Conservation (phyloP, 2,888 invertebrate species). For the Aspidiotus rigidus region DNA sequence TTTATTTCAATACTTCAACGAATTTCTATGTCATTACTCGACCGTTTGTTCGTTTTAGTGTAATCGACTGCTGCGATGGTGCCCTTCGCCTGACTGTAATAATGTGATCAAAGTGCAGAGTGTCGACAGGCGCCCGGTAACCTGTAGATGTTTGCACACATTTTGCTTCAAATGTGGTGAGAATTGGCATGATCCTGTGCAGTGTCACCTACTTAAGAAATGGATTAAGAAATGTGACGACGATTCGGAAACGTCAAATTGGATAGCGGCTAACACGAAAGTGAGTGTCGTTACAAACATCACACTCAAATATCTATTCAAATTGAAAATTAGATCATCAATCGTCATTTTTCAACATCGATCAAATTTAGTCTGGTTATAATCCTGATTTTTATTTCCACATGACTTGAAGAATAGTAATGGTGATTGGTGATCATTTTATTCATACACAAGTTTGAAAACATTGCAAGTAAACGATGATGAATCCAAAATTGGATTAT, state of each 20-base stretch:
- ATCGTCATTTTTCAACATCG: no score
- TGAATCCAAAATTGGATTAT: no score
- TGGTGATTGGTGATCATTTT: no score
- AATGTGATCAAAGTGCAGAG: constrained; percentile 88
- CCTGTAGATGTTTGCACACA: constrained; percentile 82
- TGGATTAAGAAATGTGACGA: constrained; percentile 99
- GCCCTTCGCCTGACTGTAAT: constrained; percentile 95
- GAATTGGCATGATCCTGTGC: constrained; percentile 97
- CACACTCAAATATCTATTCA: no score
- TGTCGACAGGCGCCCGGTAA: constrained; percentile 82
- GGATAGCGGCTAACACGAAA: constrained; percentile 99
- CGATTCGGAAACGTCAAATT: constrained; percentile 97
- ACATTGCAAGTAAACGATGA: no score
- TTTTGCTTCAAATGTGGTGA: constrained; percentile 96
- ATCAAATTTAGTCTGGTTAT: no score
- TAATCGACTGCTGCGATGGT: constrained; percentile 92
- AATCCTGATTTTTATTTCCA: no score
- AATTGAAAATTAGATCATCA: no score
- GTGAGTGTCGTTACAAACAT: constrained; percentile 39
- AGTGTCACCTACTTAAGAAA: constrained; percentile 80
- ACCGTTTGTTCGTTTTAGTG: constrained; percentile 53
- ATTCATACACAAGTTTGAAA: no score
- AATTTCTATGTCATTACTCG: constrained; percentile 2
- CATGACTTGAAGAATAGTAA: no score
- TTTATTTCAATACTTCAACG: background rate